phyloP scores from a whole-genome alignment of 1,140 invertebrate genomes.

The Bombus breviceps region DNA sequence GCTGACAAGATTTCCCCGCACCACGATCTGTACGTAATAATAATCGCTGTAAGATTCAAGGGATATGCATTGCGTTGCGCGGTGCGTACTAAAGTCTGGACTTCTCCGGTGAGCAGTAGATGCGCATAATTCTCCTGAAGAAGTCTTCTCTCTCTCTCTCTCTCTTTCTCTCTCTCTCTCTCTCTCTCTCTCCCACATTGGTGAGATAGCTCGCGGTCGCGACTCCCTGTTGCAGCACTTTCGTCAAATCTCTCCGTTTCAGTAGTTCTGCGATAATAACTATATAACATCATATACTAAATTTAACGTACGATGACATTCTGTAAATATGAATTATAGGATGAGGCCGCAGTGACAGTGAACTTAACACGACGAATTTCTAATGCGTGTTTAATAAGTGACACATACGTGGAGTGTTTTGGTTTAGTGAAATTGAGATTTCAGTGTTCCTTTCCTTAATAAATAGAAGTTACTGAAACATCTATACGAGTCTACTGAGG shows the following conservation, averaged over 20 bases:
- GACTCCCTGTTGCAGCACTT: not conserved
- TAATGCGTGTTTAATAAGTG: conserved; percentile 3
- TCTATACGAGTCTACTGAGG: too few species aligned
- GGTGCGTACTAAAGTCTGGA: conserved; percentile 32
- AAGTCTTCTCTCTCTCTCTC: not conserved
- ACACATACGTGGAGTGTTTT: conserved; percentile 13
- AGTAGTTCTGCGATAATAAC: not conserved
- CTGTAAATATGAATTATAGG: conserved; percentile 18
- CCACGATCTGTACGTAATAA: conserved; percentile 29
- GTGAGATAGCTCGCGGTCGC: not conserved
- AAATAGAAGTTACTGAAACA: not conserved
- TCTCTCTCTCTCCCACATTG: not conserved
- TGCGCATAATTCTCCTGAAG: not conserved
- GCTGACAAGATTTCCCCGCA: conserved; percentile 17
- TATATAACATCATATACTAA: not conserved
- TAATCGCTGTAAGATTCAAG: conserved; percentile 20
- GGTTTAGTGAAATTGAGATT: not conserved
- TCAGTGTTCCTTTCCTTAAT: not conserved
- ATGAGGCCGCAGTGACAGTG: conserved; percentile 14
- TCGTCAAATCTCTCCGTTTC: not conserved
- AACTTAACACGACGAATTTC: not conserved
- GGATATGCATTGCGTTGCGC: not conserved
- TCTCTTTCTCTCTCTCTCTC: too few species aligned
- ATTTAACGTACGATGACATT: not conserved
- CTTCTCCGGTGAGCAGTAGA: not conserved